Evolutionary conservation across 2,113 vertebrate species (phyloP), one percentile per base, ranked within the genome.

Genomic region (Thymallus thymallus): DNA sequence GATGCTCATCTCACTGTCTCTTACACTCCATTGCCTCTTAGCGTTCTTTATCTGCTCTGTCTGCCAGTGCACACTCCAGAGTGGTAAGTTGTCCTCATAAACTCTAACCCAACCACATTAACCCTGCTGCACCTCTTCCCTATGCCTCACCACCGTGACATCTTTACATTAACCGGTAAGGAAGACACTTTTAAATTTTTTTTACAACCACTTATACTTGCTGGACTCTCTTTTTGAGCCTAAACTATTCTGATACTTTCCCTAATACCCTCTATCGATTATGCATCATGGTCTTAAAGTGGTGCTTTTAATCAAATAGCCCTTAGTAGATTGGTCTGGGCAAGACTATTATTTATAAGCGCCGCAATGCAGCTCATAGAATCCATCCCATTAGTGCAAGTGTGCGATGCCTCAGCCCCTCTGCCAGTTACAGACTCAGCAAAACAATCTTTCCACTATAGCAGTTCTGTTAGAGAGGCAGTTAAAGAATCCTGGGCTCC

Each of bases 31-130:
- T 72, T 82, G 68, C 30, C 90, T 86, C 91, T 90, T 90, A 94
- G 94, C 88, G 76, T 82, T 90, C 87, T 73, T 86, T 84, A 45
- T 92, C 94, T 89, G 90, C 84, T 24, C 90, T 90, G 80, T 80
- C 80, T 6, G 85, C 90, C 66, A 61, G 89, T 78, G 79, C 86
- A 78, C 85, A 80, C 35, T 41, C 76, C 85, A 93, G 80, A 86
- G 67, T 82, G 86, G 90, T 95, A 88, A 91, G 90, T 88, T 79
- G 70, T 77, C 0, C 22, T 71, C 30, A 29, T 46, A 30, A 64
- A 14, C 12, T n/a, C 51, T 10, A 71, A 81, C 75, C 81, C 80
- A 86, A 79, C 79, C 32, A 60, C 79, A 81, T 87, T 85, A 75
- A 88, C 85, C 81, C 78, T 65, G 65, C 60, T 84, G 72, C 78